Evolutionary conservation across 2,797 vertebrate species (phyloP).

Genomic region (Euthynnus affinis): DNA sequence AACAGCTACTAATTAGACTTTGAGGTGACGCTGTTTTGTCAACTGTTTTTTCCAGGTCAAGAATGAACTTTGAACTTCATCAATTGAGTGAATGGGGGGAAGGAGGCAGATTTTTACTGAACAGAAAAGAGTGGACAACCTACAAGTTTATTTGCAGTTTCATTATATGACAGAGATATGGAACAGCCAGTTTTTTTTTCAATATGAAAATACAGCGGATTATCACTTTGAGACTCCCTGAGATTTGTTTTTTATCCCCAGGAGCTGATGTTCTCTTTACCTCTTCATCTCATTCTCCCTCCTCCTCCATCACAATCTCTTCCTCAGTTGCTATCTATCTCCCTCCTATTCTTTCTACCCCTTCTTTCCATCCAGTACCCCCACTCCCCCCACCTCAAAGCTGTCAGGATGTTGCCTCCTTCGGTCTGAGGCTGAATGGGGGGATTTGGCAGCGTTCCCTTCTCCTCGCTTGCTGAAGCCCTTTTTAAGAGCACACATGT

Average conservation of each 20-base stretch:
- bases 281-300: slow-evolving; percentile 54
- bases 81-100: neutral
- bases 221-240: slow-evolving; percentile 59
- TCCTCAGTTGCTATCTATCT: slow-evolving; percentile 34
- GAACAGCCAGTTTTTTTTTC: slow-evolving; percentile 24
- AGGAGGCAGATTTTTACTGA: neutral
- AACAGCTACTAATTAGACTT: neutral
- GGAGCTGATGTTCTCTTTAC: slow-evolving; percentile 60
- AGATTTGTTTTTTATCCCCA: slow-evolving; percentile 66
- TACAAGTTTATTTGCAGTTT: slow-evolving; percentile 39
- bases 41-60: neutral
- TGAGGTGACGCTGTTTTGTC: neutral
- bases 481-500: slow-evolving; percentile 70
- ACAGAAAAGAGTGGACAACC: slow-evolving; percentile 35
- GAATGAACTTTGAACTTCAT: no score
- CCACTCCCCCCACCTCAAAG: slow-evolving; percentile 60
- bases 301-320: slow-evolving; percentile 49
- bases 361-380: slow-evolving; percentile 36
- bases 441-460: slow-evolving; percentile 76
- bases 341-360: slow-evolving; percentile 25
- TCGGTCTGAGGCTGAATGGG: slow-evolving; percentile 78
- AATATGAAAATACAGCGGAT: slow-evolving; percentile 51
- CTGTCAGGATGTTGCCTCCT: slow-evolving; percentile 79
- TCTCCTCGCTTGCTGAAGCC: slow-evolving; percentile 49
- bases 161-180: slow-evolving; percentile 32